Conservation (phyloP, 2,888 invertebrate species). For the Acronicta alni region DNA sequence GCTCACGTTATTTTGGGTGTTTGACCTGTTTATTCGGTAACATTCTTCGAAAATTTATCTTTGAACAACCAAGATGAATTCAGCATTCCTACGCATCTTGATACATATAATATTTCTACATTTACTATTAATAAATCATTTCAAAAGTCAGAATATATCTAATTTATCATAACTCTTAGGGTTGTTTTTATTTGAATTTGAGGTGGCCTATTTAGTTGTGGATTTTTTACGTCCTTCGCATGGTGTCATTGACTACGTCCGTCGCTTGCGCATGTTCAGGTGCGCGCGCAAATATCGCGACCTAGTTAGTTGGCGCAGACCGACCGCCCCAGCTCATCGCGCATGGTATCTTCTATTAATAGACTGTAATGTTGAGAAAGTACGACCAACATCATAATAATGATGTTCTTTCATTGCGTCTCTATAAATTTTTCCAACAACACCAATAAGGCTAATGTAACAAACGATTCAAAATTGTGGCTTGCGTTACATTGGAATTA, state of each 20-base stretch:
- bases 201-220: conserved; percentile 58
- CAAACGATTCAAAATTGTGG: conserved; percentile 1
- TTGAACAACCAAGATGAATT: conserved; percentile 62
- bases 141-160: conserved; percentile 39
- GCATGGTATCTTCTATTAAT: conserved; percentile 78
- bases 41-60: conserved; percentile 69
- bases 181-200: conserved; percentile 54
- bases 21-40: conserved; percentile 71
- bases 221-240: conserved; percentile 63
- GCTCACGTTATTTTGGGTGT: conserved; percentile 71
- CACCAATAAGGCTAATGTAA: background rate
- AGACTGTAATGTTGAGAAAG: conserved; percentile 78
- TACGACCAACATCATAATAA: conserved; percentile 55
- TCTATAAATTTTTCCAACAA: conserved; percentile 14
- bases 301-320: conserved; percentile 77
- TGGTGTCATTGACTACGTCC: conserved; percentile 65
- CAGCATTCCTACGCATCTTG: conserved; percentile 49
- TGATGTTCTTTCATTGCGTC: conserved; percentile 41
- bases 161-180: conserved; percentile 53
- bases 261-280: conserved; percentile 65
- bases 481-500: background rate
- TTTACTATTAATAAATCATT: conserved; percentile 58
- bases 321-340: conserved; percentile 69
- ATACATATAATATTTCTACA: conserved; percentile 54
- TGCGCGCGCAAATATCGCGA: conserved; percentile 77